These are phyloP conservation scores for Paramormyrops hopkinsi DNA, from an alignment of 2,797 vertebrate species.

Conservation along the genomic window DNA sequence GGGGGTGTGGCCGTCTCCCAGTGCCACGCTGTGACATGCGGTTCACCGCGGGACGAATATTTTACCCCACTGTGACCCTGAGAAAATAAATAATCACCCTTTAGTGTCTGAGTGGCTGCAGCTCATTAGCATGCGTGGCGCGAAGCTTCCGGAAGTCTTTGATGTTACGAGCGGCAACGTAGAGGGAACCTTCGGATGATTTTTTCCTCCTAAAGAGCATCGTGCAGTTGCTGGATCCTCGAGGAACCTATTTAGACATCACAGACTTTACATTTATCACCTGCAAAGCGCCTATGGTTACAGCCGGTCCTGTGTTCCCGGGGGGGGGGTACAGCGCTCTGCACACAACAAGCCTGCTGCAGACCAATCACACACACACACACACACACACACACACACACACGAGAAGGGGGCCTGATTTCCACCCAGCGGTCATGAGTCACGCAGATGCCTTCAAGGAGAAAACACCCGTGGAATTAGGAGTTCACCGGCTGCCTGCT, in stretches of 20 bases:
- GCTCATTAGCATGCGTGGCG: background rate
- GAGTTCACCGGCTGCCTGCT: background rate
- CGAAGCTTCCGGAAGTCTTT: background rate
- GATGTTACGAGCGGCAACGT: background rate
- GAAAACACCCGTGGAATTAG: background rate
- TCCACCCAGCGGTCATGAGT: background rate
- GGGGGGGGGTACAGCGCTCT: background rate
- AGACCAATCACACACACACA: background rate
- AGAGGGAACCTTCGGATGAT: background rate
- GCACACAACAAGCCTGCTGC: background rate
- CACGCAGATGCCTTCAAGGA: background rate
- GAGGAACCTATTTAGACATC: constrained; percentile 3
- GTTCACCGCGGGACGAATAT: background rate
- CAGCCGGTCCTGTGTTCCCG: background rate
- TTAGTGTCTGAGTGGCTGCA: background rate
- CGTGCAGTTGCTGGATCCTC: background rate
- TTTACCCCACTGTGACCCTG: background rate
- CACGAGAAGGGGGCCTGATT: background rate
- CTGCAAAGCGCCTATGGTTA: background rate
- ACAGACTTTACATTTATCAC: background rate
- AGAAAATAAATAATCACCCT: background rate
- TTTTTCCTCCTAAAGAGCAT: background rate
- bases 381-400: background rate
- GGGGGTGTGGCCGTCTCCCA: background rate
- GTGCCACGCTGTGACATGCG: background rate